Base-by-base conservation (phyloP, 2,113 vertebrate genomes). In the Sebastes schlegelii region DNA sequence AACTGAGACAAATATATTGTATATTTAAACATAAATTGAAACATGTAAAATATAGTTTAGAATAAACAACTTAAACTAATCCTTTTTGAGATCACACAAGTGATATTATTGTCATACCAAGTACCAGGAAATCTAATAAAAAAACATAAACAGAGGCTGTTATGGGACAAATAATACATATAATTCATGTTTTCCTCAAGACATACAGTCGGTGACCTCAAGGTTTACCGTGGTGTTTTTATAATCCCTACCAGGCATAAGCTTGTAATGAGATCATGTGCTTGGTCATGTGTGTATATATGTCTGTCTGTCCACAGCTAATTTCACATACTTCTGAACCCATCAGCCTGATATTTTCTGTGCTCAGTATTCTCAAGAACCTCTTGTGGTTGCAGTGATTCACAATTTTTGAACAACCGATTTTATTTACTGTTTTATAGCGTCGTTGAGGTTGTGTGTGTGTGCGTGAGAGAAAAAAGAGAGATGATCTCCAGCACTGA, bases 401-500 rank as follows among this genome's bases (percentile, higher is more conserved):
- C 17, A 54, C 51, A 54, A 4, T 54, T 54, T 54, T 13, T 13
- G 49, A 51, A 51, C 4, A 4, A 34, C 34, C 34, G 4, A 34
- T 34, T 46, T 48, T 17, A 17, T 54, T 54, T 0, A 19, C 16
- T 19, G 2, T 14, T 52, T 52, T 52, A 52, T 52, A 14, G 5
- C 17, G 17, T 34, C 34, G 34, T 34, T 34, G 57, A 43, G 51
- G 3, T 2, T 54, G 13, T 70, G 54, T 48, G 48, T 45, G 77
- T 68, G 54, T 19, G 67, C 19, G 21, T 16, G 74, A 5, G 7
- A 13, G 14, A 45, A 45, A 55, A 34, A 64, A 66, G 42, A 58
- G 62, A 46, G 46, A 9, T 76, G 77, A 88, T 79, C 82, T 82
- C 66, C 51, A 45, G 23, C 58, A 0, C 6, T 77, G 85, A 89